Evolutionary conservation across 2,797 vertebrate genomes (phyloP).

Genomic region (Pseudopleuronectes americanus): DNA sequence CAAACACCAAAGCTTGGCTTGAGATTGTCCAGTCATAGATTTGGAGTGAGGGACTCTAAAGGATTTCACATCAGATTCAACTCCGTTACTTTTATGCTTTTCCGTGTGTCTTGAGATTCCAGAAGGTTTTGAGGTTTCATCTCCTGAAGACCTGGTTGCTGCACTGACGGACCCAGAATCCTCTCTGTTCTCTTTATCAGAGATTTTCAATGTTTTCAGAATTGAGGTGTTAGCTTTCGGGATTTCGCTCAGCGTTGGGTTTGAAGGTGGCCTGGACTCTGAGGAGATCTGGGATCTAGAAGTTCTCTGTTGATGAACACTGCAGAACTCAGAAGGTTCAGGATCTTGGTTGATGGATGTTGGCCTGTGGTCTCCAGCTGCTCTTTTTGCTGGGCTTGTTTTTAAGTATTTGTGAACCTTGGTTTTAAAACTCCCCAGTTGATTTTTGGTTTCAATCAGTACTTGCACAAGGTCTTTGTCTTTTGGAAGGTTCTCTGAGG

Average conservation of each 20-base stretch:
- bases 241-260: background rate
- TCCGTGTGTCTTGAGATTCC: conserved; percentile 8
- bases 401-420: background rate
- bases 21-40: background rate
- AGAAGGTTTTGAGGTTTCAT: conserved; percentile 1
- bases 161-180: conserved; percentile 9
- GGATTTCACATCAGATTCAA: background rate
- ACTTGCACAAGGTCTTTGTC: too few species aligned
- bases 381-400: background rate
- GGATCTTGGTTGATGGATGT: background rate
- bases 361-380: background rate
- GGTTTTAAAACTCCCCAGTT: conserved; percentile 11
- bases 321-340: conserved; percentile 7
- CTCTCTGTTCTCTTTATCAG: conserved; percentile 42
- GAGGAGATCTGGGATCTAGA: conserved; percentile 6
- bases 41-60: conserved; percentile 7
- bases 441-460: background rate
- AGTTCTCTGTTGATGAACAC: background rate
- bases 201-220: conserved; percentile 8
- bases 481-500: background rate
- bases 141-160: background rate
- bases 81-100: background rate
- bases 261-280: conserved; percentile 23
- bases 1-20: too few species aligned
- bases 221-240: background rate